Conservation (phyloP, 2,888 invertebrate genomes). For the Eristalinus sepulchralis region DNA sequence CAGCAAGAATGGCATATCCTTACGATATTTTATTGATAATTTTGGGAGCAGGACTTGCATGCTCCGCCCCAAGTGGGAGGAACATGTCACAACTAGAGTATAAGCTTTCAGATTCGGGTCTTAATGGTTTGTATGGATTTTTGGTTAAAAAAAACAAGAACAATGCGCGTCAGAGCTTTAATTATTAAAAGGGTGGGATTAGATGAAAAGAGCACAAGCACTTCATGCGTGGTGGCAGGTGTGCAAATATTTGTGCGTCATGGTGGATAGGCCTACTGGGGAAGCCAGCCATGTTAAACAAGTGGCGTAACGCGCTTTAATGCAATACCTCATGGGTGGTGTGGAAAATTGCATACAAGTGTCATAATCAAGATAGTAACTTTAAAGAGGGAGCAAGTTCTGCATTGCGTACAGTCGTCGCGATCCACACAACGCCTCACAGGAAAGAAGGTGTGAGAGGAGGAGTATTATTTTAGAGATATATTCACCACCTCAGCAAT, state of each 20-base stretch:
- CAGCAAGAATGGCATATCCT: conserved; percentile 28
- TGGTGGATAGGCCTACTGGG: conserved; percentile 70
- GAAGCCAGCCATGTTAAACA: conserved; percentile 66
- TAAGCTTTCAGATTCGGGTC: conserved; percentile 34
- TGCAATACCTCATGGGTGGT: conserved; percentile 64
- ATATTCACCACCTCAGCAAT: no score
- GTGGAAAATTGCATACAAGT: conserved; percentile 55
- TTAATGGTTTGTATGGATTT: conserved; percentile 51
- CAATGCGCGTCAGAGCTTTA: conserved; percentile 37
- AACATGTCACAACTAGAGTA: background rate
- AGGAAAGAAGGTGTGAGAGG: no score
- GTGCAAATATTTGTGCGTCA: conserved; percentile 13
- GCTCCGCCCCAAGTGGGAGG: conserved; percentile 33
- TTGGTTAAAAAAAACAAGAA: background rate
- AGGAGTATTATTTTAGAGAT: no score
- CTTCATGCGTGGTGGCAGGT: background rate
- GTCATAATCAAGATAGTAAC: background rate
- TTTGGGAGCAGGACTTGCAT: conserved; percentile 28
- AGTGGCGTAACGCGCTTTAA: conserved; percentile 57
- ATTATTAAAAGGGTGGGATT: background rate
- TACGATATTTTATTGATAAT: conserved; percentile 25
- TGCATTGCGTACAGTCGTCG: no score
- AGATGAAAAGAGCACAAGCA: background rate
- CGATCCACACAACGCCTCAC: no score
- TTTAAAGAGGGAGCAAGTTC: no score